A percentile compares a stretch with the other conserved stretches of the same genome.
Evolutionary conservation across 2,888 invertebrate species (phyloP).

Genomic region (Ectobius pallidus): DNA sequence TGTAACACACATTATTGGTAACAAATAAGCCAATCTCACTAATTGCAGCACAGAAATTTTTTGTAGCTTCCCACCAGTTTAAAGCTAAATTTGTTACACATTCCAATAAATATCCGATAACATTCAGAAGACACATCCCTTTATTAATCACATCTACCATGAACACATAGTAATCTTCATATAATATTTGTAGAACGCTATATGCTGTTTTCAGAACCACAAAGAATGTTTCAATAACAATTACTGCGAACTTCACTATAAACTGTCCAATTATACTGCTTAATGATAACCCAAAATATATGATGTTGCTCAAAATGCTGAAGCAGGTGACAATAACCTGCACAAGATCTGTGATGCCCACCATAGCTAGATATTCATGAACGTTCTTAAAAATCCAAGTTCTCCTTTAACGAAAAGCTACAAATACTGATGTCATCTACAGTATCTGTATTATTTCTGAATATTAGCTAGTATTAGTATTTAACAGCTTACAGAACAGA

Average conservation of each 20-base stretch:
- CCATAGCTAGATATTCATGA: too few relatives aligned
- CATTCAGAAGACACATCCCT: background rate
- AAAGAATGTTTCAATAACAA: background rate
- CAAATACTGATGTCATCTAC: too few relatives aligned
- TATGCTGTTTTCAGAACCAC: background rate
- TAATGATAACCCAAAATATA: background rate
- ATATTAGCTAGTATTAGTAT: too few relatives aligned
- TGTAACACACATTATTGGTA: background rate
- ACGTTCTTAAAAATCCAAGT: too few relatives aligned
- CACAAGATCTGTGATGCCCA: background rate
- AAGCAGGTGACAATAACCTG: background rate
- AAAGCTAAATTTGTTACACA: background rate
- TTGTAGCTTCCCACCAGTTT: background rate
- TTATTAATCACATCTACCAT: constrained; percentile 18
- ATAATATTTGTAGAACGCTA: background rate
- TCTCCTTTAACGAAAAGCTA: too few relatives aligned
- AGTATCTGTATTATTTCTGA: too few relatives aligned
- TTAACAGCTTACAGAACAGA: too few relatives aligned
- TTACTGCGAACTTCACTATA: constrained; percentile 3
- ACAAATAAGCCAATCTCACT: background rate
- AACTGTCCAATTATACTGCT: constrained; percentile 25
- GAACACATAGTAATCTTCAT: constrained; percentile 34
- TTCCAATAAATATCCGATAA: background rate
- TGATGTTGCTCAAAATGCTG: background rate
- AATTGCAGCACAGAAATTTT: background rate